These are phyloP conservation scores for Rhagoletis pomonella DNA, from an alignment of 1,140 invertebrate genomes.

Conservation along the genomic window DNA sequence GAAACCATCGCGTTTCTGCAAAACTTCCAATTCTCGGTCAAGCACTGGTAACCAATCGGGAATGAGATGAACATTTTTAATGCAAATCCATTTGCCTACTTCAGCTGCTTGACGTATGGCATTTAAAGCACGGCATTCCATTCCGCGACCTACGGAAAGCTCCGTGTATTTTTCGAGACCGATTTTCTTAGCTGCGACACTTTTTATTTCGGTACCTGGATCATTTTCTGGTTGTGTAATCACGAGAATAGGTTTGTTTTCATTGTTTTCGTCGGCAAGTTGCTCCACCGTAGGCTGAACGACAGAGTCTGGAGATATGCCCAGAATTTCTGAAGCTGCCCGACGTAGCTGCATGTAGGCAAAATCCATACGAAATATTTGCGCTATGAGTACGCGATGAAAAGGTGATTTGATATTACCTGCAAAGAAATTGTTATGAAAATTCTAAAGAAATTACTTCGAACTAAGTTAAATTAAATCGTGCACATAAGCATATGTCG, in stretches of 20 bases:
- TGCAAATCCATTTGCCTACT: conserved; percentile 71
- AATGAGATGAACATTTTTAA: conserved; percentile 94
- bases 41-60: conserved; percentile 84
- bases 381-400: conserved; percentile 88
- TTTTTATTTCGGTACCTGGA: conserved; percentile 85
- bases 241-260: conserved; percentile 83
- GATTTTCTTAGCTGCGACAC: conserved; percentile 78
- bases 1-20: conserved; percentile 79
- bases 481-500: too few species aligned
- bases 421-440: conserved; percentile 39
- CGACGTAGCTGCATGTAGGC: conserved; percentile 82
- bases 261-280: conserved; percentile 68
- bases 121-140: conserved; percentile 61
- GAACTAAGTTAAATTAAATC: too few species aligned
- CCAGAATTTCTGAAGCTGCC: conserved; percentile 83
- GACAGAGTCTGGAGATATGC: conserved; percentile 73
- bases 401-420: conserved; percentile 77
- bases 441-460: neutral
- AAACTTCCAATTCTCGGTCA: conserved; percentile 81
- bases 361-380: conserved; percentile 88
- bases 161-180: conserved; percentile 77
- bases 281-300: conserved; percentile 68
- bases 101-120: conserved; percentile 63
- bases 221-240: conserved; percentile 86
- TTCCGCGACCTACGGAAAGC: conserved; percentile 70